These are phyloP conservation scores for Lontra canadensis DNA, from an alignment of 2,113 vertebrate species.

Conservation along the genomic window DNA sequence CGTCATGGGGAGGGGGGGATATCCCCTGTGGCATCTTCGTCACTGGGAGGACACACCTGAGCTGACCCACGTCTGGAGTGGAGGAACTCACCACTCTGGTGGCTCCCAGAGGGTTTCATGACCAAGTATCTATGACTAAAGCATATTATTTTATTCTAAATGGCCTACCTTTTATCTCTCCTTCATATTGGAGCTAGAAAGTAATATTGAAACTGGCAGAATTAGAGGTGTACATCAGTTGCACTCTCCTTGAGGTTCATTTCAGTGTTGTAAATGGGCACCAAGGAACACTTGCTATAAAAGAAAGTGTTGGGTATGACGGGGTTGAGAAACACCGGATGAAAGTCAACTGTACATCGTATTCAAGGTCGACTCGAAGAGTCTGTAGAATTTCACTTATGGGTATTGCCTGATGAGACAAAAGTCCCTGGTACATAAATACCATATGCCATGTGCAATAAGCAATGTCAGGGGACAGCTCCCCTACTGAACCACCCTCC, in stretches of 20 bases:
- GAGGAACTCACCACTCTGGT: not conserved
- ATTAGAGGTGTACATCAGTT: not conserved
- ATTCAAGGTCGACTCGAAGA: not conserved
- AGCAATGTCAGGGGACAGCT: not conserved
- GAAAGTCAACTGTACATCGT: not conserved
- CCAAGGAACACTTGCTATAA: not conserved
- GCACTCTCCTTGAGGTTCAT: not conserved
- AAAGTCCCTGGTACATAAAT: not conserved
- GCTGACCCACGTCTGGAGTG: no score
- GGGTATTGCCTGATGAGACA: not conserved
- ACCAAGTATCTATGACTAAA: not conserved
- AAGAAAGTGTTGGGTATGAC: not conserved
- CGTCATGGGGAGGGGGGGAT: no score
- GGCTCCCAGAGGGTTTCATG: not conserved
- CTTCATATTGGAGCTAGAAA: not conserved
- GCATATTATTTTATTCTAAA: not conserved
- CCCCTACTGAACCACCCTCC: not conserved
- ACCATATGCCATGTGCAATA: not conserved
- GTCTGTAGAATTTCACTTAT: not conserved
- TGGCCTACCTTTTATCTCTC: not conserved
- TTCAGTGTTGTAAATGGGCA: not conserved
- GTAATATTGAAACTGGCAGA: not conserved
- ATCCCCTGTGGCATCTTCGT: not conserved
- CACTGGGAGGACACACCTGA: not conserved
- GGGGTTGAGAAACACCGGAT: not conserved